These are phyloP conservation scores for Heteromyza rotundicornis DNA, from an alignment of 2,888 invertebrate genomes.

Conservation along the genomic window DNA sequence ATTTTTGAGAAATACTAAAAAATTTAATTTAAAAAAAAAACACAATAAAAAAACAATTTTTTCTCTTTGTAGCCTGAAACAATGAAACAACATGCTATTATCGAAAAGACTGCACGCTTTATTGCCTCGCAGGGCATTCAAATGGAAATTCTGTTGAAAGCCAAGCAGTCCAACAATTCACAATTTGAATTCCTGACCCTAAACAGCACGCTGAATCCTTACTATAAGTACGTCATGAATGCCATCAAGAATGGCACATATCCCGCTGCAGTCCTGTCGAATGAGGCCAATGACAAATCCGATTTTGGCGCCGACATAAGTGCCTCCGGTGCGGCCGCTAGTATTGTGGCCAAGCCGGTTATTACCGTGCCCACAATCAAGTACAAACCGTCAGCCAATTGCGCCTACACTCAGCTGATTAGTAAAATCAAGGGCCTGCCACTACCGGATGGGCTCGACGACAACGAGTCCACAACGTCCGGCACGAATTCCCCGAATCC, in stretches of 20 bases:
- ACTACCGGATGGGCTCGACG: conserved; percentile 49
- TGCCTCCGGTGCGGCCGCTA: conserved; percentile 8
- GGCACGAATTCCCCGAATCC: conserved; percentile 43
- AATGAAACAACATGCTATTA: conserved; percentile 88
- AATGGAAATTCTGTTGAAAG: conserved; percentile 98
- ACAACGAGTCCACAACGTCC: conserved; percentile 31
- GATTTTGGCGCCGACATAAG: conserved; percentile 10
- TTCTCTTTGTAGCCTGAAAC: conserved; percentile 78
- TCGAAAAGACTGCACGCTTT: conserved; percentile 92
- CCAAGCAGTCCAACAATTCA: conserved; percentile 92
- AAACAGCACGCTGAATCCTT: conserved; percentile 82
- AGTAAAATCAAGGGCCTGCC: conserved; percentile 81
- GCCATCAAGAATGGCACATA: conserved; percentile 75
- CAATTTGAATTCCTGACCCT: conserved; percentile 94
- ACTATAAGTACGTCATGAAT: conserved; percentile 80
- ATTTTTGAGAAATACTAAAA: not conserved
- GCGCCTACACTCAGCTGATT: conserved; percentile 86
- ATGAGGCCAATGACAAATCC: conserved; percentile 8
- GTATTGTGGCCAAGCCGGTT: conserved; percentile 35
- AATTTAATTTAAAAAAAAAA: not conserved
- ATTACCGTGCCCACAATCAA: conserved; percentile 68
- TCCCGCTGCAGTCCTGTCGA: conserved; percentile 41
- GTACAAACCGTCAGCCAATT: conserved; percentile 84
- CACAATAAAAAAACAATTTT: not conserved
- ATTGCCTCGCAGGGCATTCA: conserved; percentile 90